Percentiles rank a stretch among this genome's conserved stretches.
These are phyloP conservation scores for Daktulosphaira vitifoliae DNA, from an alignment of 1,140 invertebrate genomes.

Conservation along the genomic window DNA sequence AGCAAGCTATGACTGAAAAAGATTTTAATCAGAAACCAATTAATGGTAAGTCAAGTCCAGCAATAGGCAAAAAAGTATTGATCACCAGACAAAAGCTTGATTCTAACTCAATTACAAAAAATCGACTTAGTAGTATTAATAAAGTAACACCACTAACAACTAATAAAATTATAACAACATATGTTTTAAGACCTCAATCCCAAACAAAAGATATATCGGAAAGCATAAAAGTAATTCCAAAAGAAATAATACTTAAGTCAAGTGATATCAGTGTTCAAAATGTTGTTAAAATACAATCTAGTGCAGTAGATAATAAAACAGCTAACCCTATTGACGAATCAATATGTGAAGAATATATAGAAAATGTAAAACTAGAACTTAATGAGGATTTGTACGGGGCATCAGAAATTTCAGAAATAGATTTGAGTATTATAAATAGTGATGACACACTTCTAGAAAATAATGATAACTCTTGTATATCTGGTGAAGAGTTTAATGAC, in stretches of 20 bases:
- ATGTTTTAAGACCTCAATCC: slow-evolving; percentile 4
- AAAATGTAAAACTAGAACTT: background rate
- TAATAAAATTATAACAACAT: background rate
- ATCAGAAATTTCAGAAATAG: background rate
- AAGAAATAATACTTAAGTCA: background rate
- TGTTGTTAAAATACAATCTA: background rate
- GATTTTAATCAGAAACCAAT: background rate
- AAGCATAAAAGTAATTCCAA: background rate
- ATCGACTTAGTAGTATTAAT: background rate
- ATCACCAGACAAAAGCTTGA: background rate
- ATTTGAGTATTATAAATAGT: background rate
- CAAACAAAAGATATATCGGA: background rate
- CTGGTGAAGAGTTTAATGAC: background rate
- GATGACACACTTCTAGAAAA: background rate
- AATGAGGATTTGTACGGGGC: background rate
- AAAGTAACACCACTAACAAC: background rate
- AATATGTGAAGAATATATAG: background rate
- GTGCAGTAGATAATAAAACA: too few species aligned
- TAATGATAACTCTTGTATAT: background rate
- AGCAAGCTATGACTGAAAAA: background rate
- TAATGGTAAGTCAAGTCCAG: background rate
- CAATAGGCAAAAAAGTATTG: background rate
- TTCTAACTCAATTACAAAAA: too few species aligned
- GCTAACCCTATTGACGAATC: background rate
- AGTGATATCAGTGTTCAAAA: background rate